phyloP scores from a whole-genome alignment of 2,797 vertebrate species.

The Megalops cyprinoides region DNA sequence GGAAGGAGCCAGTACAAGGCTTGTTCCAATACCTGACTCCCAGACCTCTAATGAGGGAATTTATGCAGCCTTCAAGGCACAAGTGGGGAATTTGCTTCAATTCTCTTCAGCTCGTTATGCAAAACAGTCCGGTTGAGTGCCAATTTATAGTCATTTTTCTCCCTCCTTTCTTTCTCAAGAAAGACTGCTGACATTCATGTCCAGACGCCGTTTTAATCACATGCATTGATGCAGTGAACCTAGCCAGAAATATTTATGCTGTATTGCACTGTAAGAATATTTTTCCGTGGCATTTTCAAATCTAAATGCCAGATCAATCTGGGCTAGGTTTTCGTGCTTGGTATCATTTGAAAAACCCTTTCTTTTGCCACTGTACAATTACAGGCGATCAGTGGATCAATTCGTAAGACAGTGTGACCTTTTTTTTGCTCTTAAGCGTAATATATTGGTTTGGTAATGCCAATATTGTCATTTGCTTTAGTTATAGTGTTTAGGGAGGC shows the following conservation, averaged over 20 bases:
- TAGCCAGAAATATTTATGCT: constrained; percentile 18
- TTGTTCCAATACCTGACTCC: constrained; percentile 51
- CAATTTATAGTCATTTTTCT: constrained; percentile 24
- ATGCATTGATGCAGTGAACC: constrained; percentile 18
- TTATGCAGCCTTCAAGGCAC: constrained; percentile 46
- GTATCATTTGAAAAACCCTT: background rate
- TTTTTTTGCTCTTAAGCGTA: background rate
- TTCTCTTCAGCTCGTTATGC: constrained; percentile 46
- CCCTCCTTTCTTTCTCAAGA: background rate
- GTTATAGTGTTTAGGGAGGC: background rate
- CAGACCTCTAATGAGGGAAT: constrained; percentile 45
- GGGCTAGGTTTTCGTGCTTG: background rate
- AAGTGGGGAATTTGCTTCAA: constrained; percentile 40
- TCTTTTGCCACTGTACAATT: background rate
- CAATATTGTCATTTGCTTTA: background rate
- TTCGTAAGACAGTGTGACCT: background rate
- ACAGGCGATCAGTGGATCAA: background rate
- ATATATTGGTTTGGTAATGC: background rate
- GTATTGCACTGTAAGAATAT: background rate
- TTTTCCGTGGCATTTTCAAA: background rate
- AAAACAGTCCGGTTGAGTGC: constrained; percentile 38
- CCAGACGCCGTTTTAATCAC: constrained; percentile 19
- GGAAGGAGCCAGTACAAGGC: background rate
- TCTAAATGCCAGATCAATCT: background rate
- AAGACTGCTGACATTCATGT: background rate